Percentiles rank a stretch among this genome's conserved stretches.
phyloP scores from a whole-genome alignment of 2,797 vertebrate species.

The Anabacerthia variegaticeps region DNA sequence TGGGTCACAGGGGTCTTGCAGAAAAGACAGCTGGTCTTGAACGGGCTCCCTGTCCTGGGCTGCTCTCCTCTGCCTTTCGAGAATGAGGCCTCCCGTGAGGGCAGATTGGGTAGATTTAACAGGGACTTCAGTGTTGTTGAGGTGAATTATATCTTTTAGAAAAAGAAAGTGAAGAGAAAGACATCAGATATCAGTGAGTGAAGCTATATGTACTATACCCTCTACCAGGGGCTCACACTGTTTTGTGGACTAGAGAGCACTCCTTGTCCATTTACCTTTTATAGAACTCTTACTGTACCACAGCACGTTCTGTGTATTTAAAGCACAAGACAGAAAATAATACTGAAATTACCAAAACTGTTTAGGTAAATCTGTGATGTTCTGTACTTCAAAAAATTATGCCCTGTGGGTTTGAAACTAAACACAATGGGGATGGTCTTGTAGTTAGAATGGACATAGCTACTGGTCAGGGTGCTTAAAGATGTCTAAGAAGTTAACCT shows the following conservation, averaged over 20 bases:
- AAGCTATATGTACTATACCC: neutral
- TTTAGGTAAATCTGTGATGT: neutral
- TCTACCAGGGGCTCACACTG: neutral
- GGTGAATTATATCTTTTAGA: slow-evolving; percentile 82
- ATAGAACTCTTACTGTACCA: neutral
- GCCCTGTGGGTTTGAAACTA: neutral
- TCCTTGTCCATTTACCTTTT: neutral
- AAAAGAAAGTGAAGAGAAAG: neutral
- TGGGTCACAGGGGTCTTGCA: slow-evolving; percentile 74
- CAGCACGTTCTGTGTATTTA: neutral
- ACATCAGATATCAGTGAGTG: neutral
- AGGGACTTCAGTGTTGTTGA: slow-evolving; percentile 83
- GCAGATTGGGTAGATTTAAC: neutral
- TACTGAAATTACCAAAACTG: neutral
- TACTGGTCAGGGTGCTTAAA: neutral
- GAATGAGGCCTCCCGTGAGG: neutral
- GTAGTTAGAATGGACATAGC: neutral
- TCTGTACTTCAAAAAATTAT: neutral
- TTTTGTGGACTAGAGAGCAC: neutral
- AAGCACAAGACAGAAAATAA: neutral
- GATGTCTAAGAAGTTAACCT: neutral
- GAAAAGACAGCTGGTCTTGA: slow-evolving; percentile 37
- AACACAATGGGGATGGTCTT: neutral
- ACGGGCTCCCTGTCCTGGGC: neutral
- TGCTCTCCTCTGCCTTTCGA: slow-evolving; percentile 64